Percentiles rank a stretch among this genome's conserved stretches.
These are phyloP conservation scores for Syngnathoides biaculeatus DNA, from an alignment of 2,113 vertebrate species.

Conservation along the genomic window DNA sequence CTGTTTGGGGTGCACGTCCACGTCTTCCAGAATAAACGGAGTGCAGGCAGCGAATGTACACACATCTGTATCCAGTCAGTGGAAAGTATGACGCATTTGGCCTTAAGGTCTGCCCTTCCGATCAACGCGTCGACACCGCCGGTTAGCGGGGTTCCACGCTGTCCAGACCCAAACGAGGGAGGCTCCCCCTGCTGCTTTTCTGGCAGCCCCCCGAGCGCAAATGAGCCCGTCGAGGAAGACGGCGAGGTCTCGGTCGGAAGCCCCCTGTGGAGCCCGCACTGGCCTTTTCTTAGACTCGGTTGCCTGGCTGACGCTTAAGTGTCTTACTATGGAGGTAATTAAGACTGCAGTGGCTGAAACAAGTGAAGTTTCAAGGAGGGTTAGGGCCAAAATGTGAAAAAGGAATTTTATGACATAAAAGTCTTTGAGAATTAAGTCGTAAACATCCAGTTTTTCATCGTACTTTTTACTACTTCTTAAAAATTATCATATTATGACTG, in stretches of 20 bases:
- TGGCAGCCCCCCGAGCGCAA: conserved; percentile 64
- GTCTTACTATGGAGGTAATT: neutral
- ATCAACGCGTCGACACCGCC: conserved; percentile 63
- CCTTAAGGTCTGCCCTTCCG: conserved; percentile 67
- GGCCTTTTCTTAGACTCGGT: conserved; percentile 65
- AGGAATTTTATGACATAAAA: neutral
- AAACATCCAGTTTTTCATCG: neutral
- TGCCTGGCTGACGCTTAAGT: neutral
- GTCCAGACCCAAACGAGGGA: neutral
- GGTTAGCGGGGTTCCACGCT: conserved; percentile 49
- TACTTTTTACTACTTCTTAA: too few relatives aligned
- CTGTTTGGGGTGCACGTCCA: conserved; percentile 59
- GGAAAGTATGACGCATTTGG: conserved; percentile 72
- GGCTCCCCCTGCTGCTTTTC: conserved; percentile 60
- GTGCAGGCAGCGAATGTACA: conserved; percentile 21
- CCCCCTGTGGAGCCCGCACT: conserved; percentile 67
- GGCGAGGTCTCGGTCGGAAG: conserved; percentile 61
- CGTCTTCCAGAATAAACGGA: conserved; percentile 46
- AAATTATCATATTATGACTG: too few relatives aligned
- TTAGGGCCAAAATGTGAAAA: neutral
- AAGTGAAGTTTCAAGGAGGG: neutral
- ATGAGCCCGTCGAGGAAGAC: conserved; percentile 70
- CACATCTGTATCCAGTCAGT: conserved; percentile 67
- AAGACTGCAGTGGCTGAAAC: neutral
- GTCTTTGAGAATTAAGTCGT: neutral